Evolutionary conservation across 2,888 invertebrate species (phyloP).

Genomic region (Kuschelorhynchus macadamiae): DNA sequence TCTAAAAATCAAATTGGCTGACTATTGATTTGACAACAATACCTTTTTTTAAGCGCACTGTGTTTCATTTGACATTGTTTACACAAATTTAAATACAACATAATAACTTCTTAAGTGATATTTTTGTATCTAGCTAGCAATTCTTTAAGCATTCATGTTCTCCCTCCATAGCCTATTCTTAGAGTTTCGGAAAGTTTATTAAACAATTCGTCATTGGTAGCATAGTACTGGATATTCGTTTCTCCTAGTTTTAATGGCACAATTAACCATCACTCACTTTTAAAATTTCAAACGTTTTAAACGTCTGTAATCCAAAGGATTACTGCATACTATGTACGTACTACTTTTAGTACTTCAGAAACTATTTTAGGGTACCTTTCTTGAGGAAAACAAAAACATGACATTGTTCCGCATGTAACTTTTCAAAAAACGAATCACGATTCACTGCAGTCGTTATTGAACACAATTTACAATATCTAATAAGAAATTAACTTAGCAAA

Average conservation of each 20-base stretch:
- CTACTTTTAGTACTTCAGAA: constrained; percentile 56
- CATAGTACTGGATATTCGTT: constrained; percentile 52
- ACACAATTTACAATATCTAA: constrained; percentile 49
- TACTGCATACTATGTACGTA: constrained; percentile 54
- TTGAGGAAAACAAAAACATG: constrained; percentile 53
- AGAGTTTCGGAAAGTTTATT: constrained; percentile 55
- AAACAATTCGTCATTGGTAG: constrained; percentile 57
- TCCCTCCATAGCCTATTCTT: constrained; percentile 58
- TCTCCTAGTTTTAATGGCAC: constrained; percentile 37
- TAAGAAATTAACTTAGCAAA: constrained; percentile 26
- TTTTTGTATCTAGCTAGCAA: constrained; percentile 59
- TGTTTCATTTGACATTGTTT: no score
- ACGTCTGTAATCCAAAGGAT: constrained; percentile 51
- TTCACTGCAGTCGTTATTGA: constrained; percentile 54
- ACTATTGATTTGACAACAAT: constrained; percentile 40
- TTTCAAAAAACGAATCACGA: constrained; percentile 52
- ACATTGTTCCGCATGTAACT: constrained; percentile 55
- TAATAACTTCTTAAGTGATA: constrained; percentile 55
- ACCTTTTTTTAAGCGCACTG: constrained; percentile 52
- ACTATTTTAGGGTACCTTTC: constrained; percentile 51
- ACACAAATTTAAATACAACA: no score
- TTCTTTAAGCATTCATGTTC: constrained; percentile 57
- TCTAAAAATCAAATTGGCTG: constrained; percentile 55
- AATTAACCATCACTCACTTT: constrained; percentile 53
- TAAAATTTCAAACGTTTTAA: constrained; percentile 56